phyloP scores from a whole-genome alignment of 2,888 invertebrate species.

The Margaritifera margaritifera region DNA sequence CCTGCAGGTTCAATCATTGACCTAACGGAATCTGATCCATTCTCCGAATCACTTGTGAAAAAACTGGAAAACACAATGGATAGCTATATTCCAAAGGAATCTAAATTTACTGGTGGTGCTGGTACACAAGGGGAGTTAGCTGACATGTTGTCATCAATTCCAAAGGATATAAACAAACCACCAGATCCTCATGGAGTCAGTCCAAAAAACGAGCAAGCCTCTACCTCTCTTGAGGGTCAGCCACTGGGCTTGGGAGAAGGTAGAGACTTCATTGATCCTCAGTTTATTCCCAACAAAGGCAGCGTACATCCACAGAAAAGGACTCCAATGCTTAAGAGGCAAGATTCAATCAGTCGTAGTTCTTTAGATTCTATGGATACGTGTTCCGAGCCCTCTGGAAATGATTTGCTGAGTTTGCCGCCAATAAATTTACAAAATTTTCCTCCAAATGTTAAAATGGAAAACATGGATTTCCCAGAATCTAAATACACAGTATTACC shows the following conservation, averaged over 20 bases:
- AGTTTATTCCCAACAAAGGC: constrained; percentile 26
- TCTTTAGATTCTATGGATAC: constrained; percentile 25
- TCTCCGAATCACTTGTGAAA: constrained; percentile 57
- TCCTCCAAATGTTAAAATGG: too few relatives aligned
- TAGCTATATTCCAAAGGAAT: constrained; percentile 50
- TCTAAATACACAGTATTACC: too few relatives aligned
- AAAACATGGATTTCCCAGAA: too few relatives aligned
- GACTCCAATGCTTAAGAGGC: constrained; percentile 25
- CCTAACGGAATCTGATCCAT: constrained; percentile 51
- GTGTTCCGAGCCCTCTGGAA: too few relatives aligned
- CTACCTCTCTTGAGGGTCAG: constrained; percentile 67
- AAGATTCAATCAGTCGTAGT: constrained; percentile 30
- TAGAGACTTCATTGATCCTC: constrained; percentile 59
- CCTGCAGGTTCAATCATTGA: constrained; percentile 55
- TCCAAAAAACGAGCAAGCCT: constrained; percentile 68
- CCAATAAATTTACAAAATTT: too few relatives aligned
- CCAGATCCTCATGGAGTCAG: constrained; percentile 38
- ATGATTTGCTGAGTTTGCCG: too few relatives aligned
- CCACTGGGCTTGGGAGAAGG: constrained; percentile 63
- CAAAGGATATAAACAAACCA: too few relatives aligned
- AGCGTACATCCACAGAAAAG: constrained; percentile 22
- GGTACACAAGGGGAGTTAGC: too few relatives aligned
- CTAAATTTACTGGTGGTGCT: constrained; percentile 2
- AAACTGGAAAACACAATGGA: constrained; percentile 58
- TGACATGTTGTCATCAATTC: too few relatives aligned